Conservation (phyloP, 2,113 vertebrate species). For the Ageneiosus marmoratus region DNA sequence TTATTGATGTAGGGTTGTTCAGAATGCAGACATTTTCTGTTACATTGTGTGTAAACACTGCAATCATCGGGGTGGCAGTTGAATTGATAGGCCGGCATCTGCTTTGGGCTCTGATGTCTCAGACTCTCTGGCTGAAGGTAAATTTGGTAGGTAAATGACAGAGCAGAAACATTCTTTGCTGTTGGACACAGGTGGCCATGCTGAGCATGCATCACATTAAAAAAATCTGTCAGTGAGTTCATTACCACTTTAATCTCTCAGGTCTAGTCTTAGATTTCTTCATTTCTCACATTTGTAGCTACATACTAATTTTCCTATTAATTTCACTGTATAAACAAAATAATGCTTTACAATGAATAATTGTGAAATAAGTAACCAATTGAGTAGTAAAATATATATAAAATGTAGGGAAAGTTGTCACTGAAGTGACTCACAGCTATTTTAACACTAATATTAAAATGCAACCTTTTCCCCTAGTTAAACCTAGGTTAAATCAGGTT, state of each 20-base stretch:
- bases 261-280: background rate
- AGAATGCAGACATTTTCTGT: conserved; percentile 64
- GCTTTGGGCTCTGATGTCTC: conserved; percentile 65
- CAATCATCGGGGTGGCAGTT: conserved; percentile 54
- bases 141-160: conserved; percentile 39
- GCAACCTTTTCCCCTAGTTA: background rate
- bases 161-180: background rate
- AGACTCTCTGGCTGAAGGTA: conserved; percentile 23
- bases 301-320: background rate
- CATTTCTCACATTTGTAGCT: background rate
- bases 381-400: background rate
- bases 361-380: background rate
- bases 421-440: background rate
- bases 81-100: conserved; percentile 57
- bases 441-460: background rate
- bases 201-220: background rate
- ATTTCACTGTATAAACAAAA: background rate
- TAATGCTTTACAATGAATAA: background rate
- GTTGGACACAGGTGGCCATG: conserved; percentile 18
- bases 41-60: conserved; percentile 61
- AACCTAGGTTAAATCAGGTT: background rate
- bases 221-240: background rate
- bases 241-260: background rate
- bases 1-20: conserved; percentile 29
- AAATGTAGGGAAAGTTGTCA: background rate